Evolutionary conservation across 1,140 invertebrate genomes (phyloP).

Genomic region (Platyura marginata): DNA sequence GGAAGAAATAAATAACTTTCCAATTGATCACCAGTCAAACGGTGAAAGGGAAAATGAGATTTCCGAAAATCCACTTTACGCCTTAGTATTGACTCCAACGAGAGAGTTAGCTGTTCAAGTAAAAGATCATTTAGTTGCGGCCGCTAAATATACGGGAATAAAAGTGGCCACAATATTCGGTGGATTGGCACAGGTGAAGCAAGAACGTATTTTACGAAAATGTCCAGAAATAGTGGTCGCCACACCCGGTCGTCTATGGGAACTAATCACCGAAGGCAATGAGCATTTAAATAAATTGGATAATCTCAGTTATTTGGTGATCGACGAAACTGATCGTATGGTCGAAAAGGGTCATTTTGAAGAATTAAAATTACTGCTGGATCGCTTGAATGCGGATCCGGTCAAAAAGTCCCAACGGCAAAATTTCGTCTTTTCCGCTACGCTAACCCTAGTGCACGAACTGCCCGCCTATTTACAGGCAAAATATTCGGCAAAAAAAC

Average conservation of each 20-base stretch:
- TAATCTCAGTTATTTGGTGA: slow-evolving; percentile 66
- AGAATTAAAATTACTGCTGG: slow-evolving; percentile 69
- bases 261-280: slow-evolving; percentile 65
- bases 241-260: slow-evolving; percentile 91
- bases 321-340: slow-evolving; percentile 99
- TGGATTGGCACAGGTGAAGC: slow-evolving; percentile 79
- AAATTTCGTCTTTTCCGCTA: slow-evolving; percentile 96
- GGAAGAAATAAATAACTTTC: slow-evolving; percentile 12
- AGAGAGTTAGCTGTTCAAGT: slow-evolving; percentile 91
- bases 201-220: slow-evolving; percentile 63
- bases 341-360: slow-evolving; percentile 91
- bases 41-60: slow-evolving; percentile 18
- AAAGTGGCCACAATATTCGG: slow-evolving; percentile 64
- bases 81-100: slow-evolving; percentile 83
- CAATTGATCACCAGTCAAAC: slow-evolving; percentile 10
- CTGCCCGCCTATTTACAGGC: slow-evolving; percentile 52
- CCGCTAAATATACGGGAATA: slow-evolving; percentile 57
- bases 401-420: slow-evolving; percentile 44
- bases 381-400: slow-evolving; percentile 55
- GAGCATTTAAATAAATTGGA: slow-evolving; percentile 50
- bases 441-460: slow-evolving; percentile 77
- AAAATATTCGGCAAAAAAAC: slow-evolving; percentile 23
- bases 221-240: slow-evolving; percentile 88
- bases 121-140: slow-evolving; percentile 60
- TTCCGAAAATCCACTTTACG: slow-evolving; percentile 41